These are phyloP conservation scores for Heliopora coerulea DNA, from an alignment of 92 coral and sea anemone species.

Conservation along the genomic window DNA sequence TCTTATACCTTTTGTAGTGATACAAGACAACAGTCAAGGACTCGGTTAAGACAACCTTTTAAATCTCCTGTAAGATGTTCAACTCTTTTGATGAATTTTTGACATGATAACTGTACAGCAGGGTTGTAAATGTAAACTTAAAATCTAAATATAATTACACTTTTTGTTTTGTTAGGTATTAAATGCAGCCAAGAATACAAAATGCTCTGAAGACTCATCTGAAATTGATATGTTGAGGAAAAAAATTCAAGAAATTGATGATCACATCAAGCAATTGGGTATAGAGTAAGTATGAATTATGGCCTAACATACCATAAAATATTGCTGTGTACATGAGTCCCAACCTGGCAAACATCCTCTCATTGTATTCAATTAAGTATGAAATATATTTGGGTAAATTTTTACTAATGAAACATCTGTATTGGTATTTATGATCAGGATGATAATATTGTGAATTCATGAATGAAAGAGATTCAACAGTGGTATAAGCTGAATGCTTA, in stretches of 20 bases:
- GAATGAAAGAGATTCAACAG: no score
- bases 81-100: slow-evolving; percentile 17
- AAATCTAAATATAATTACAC: no score
- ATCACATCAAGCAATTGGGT: slow-evolving; percentile 64
- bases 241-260: slow-evolving; percentile 59
- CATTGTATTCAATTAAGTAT: no score
- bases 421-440: no score
- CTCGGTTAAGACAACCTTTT: slow-evolving; percentile 81
- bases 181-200: slow-evolving; percentile 3
- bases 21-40: slow-evolving; percentile 34
- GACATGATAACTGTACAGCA: not conserved
- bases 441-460: no score
- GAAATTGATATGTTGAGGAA: slow-evolving; percentile 49
- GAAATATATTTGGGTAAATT: no score
- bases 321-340: no score
- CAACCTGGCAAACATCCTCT: no score
- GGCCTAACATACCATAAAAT: no score
- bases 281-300: slow-evolving; percentile 61
- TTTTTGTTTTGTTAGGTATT: slow-evolving; percentile 11
- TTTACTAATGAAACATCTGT: no score
- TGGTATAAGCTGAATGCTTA: no score
- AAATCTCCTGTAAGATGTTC: slow-evolving; percentile 86
- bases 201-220: slow-evolving; percentile 2
- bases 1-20: slow-evolving; percentile 12
- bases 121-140: no score